Evolutionary conservation across 2,797 vertebrate species (phyloP), one percentile per base, ranked within the genome.

Genomic region (Avahi laniger): DNA sequence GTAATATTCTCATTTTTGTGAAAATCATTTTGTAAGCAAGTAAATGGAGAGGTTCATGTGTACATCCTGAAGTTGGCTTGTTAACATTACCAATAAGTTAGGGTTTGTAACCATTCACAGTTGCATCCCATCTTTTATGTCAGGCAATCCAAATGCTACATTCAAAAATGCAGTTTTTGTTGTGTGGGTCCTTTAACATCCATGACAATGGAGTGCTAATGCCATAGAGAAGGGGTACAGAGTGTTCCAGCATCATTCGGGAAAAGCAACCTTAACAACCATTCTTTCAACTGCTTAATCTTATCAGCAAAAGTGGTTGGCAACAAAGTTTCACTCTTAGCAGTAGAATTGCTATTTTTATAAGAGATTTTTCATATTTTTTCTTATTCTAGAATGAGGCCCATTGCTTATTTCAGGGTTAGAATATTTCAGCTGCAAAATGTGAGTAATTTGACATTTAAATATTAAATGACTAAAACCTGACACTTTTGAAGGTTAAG

Each of bases 221-320:
- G 22, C 43, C 22, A 6, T 73, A 33, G 81, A 93, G 85, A 59
- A 90, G 33, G 54, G 52, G 12, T 54, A 30, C 13, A 59, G n/a
- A 81, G 33, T 87, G 48, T 95, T 93, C 73, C 24, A 43, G 35
- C 75, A 72, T 80, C 76, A 41, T 89, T 88, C 22, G n/a, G 48
- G n/a, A 33, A 90, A 89, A 76, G 57, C 26, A 50, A 28, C 11
- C 30, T 89, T 73, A 78, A 50, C 33, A 50, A 59, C 50, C 61
- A 41, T 72, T 89, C 46, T 87, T 93, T 84, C 69, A 80, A 9
- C 15, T 30, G n/a, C 48, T 87, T 24, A 28, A 65, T 80, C 79
- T 93, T 89, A 93, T 89, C 86, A 89, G 75, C 48, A 86, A 84
- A 95, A 94, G 46, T 63, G 85, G 11, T 78, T 83, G 95, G 91